A percentile compares a stretch with the other conserved stretches of the same genome.
Evolutionary conservation across 1,140 invertebrate species (phyloP).

Genomic region (Idris sp.): DNA sequence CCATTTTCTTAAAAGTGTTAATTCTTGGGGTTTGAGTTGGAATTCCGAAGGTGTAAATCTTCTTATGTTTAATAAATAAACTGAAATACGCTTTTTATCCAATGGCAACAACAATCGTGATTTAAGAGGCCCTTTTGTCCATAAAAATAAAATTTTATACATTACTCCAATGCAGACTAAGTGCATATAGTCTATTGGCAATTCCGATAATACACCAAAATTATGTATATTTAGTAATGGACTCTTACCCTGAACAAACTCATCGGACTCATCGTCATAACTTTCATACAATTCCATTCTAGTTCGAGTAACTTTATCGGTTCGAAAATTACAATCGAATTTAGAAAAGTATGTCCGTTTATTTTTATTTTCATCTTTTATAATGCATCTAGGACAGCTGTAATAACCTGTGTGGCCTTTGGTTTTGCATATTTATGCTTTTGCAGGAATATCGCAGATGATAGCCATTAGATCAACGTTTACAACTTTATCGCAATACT

Average conservation of each 20-base stretch:
- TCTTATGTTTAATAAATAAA: not conserved
- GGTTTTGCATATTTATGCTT: conserved; percentile 45
- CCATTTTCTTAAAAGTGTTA: not conserved
- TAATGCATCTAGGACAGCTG: conserved; percentile 67
- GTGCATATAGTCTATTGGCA: conserved; percentile 10
- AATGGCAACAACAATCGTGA: conserved; percentile 4
- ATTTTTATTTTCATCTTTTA: conserved; percentile 28
- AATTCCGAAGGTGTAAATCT: conserved; percentile 5
- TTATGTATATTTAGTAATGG: not conserved
- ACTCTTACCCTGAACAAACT: conserved; percentile 3
- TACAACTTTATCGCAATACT: not conserved
- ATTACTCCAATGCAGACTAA: conserved; percentile 1
- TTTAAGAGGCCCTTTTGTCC: conserved; percentile 4
- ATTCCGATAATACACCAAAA: conserved; percentile 1
- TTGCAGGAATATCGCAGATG: conserved; percentile 64
- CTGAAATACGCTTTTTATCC: not conserved
- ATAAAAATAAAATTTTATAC: not conserved
- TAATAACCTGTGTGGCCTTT: conserved; percentile 52
- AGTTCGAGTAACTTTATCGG: conserved; percentile 10
- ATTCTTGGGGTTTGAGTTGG: not conserved
- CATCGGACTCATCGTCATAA: not conserved
- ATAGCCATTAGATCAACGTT: conserved; percentile 51
- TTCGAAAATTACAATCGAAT: conserved; percentile 33
- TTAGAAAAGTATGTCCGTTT: conserved; percentile 52
- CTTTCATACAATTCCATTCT: not conserved